Evolutionary conservation across 2,113 vertebrate genomes (phyloP), one percentile per base, ranked within the genome.

Genomic region (Raja brachyura): DNA sequence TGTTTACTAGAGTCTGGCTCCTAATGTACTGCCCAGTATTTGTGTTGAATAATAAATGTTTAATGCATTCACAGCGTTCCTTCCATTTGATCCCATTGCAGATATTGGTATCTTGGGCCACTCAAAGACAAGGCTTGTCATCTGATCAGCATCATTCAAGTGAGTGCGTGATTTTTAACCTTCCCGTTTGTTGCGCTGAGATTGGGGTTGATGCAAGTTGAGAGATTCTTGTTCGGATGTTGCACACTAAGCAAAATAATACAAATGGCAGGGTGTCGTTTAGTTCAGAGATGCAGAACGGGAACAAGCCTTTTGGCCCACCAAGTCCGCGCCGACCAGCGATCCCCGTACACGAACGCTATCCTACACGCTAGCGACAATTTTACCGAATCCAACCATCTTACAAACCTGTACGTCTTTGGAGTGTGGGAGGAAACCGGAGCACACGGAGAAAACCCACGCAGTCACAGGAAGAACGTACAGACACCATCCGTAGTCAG

Each of bases 101-200:
- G 98, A 94, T 99, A 97, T 94, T 99, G 99, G 99, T 99, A 98
- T 94, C 97, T 99, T 66, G 99, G 99, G 33, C 98, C 98, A 93
- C 95, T 99, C 93, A 99, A 99, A 96, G 97, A 96, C 54, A 97
- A 97, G 95, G 98, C 98, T 94, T 98, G 98, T 93, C 97, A 99
- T 94, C 97, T 98, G 95, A 98, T 99, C 93, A 98, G 96, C 81
- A 97, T 97, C 3, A 94, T 99, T 56, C 96, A 96, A 97, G 99
- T 99, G 95, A 95, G 94, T 56, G 63, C 20, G n/a, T 33, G 5
- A 63, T 88, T 61, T 48, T 7, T 88, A 31, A 59, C 66, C 5
- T n/a, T 93, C 25, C 66, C 20, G 48, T 73, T 73, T 70, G 4
- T 39, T 73, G 63, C 16, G 33, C 18, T 33, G 7, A 20, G 66